These are phyloP conservation scores for Eulacestoma nigropectus DNA, from an alignment of 2,113 vertebrate species.

Conservation along the genomic window DNA sequence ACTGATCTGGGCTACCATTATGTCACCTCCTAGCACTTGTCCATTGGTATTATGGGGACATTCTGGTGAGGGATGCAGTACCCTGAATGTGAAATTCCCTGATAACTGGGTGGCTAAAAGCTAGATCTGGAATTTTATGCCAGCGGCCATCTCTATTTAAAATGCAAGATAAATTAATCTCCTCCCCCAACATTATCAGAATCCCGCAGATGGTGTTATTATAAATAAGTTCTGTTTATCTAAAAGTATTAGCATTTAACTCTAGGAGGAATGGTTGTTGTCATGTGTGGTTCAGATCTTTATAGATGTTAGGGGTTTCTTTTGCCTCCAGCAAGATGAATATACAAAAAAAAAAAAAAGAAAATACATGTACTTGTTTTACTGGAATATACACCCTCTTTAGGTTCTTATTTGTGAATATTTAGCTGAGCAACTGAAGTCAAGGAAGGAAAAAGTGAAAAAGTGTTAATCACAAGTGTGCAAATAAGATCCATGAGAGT, in stretches of 20 bases:
- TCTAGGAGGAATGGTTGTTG: slow-evolving; percentile 37
- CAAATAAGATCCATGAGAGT: not conserved
- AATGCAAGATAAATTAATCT: slow-evolving; percentile 66
- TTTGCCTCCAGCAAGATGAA: slow-evolving; percentile 23
- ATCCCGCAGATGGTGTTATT: slow-evolving; percentile 33
- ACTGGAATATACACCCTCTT: not conserved
- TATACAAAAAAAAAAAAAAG: not conserved
- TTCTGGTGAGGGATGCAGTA: not conserved
- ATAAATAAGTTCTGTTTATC: slow-evolving; percentile 62
- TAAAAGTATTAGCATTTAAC: slow-evolving; percentile 61
- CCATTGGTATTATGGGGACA: not conserved
- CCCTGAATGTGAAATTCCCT: slow-evolving; percentile 26
- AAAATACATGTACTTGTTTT: not conserved
- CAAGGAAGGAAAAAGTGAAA: not conserved
- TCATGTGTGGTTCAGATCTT: slow-evolving; percentile 38
- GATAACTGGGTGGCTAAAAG: slow-evolving; percentile 36
- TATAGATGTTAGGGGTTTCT: not conserved
- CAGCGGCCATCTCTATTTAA: slow-evolving; percentile 54
- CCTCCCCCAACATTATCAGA: slow-evolving; percentile 57
- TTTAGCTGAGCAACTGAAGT: not conserved
- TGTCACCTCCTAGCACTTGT: not conserved
- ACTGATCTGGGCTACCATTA: not conserved
- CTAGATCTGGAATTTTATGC: slow-evolving; percentile 45
- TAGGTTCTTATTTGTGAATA: not conserved
- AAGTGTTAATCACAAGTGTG: not conserved